Evolutionary conservation across 1,140 invertebrate genomes (phyloP).

Genomic region (Dermatophagoides farinae): DNA sequence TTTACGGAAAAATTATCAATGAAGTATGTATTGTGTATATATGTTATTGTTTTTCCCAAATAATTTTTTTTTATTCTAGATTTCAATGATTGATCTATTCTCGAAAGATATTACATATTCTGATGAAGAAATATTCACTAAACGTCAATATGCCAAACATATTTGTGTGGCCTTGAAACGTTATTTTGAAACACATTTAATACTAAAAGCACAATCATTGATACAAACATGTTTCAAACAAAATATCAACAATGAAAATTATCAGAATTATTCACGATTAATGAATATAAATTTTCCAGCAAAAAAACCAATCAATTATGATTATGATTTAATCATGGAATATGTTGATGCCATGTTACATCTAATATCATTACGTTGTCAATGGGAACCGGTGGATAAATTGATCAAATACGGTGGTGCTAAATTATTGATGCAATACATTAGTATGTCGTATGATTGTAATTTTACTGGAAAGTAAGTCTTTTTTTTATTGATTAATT

Average conservation of each 20-base stretch:
- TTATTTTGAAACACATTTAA: constrained; percentile 78
- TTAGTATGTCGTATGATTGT: constrained; percentile 75
- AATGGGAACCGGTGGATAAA: constrained; percentile 67
- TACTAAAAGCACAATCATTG: constrained; percentile 57
- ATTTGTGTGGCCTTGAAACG: constrained; percentile 71
- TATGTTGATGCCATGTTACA: constrained; percentile 52
- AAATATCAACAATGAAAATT: neutral
- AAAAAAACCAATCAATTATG: constrained; percentile 12
- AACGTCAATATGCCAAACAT: constrained; percentile 78
- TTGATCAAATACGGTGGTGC: constrained; percentile 63
- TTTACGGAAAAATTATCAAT: constrained; percentile 72
- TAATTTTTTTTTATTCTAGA: constrained; percentile 29
- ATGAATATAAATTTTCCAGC: neutral
- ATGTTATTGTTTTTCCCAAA: constrained; percentile 10
- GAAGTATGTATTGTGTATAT: constrained; percentile 36
- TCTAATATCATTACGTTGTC: constrained; percentile 45
- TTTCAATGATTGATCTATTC: constrained; percentile 60
- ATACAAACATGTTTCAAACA: constrained; percentile 28
- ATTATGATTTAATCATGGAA: constrained; percentile 12
- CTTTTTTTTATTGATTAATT: no score
- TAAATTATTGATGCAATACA: constrained; percentile 55
- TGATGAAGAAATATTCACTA: constrained; percentile 73
- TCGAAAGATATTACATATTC: constrained; percentile 34
- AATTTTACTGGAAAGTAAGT: constrained; percentile 58
- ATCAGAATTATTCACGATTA: neutral